These are phyloP conservation scores for Hippoglossus hippoglossus DNA, from an alignment of 2,797 vertebrate species.

Conservation along the genomic window DNA sequence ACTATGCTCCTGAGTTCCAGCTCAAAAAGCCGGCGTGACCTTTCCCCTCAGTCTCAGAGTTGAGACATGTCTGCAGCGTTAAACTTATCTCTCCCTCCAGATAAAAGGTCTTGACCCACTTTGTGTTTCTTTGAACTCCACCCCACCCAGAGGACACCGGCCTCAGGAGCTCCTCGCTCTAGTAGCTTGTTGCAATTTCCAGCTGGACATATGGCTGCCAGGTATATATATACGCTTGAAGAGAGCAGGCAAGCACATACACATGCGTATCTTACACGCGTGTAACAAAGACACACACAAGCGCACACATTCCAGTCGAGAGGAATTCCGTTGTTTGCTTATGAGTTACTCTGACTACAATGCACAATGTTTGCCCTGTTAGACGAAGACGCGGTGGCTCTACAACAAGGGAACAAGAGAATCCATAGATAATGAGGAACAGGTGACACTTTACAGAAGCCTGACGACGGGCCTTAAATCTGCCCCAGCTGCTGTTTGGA, in stretches of 20 bases:
- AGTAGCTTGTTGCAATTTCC: conserved; percentile 28
- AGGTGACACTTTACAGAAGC: conserved; percentile 45
- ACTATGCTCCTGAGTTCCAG: conserved; percentile 30
- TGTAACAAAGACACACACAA: conserved; percentile 33
- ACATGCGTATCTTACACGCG: conserved; percentile 23
- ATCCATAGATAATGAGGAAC: conserved; percentile 33
- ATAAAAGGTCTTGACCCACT: conserved; percentile 56
- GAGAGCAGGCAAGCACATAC: conserved; percentile 2
- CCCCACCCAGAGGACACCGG: conserved; percentile 33
- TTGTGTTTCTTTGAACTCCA: conserved; percentile 50
- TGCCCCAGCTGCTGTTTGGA: conserved; percentile 73
- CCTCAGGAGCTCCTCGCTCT: conserved; percentile 16
- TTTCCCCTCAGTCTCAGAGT: conserved; percentile 53
- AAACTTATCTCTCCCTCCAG: conserved; percentile 57
- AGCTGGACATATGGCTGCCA: conserved; percentile 31
- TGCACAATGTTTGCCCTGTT: conserved; percentile 47
- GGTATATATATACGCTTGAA: conserved; percentile 30
- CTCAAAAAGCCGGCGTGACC: conserved; percentile 48
- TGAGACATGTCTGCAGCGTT: conserved; percentile 48
- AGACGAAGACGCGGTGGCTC: conserved; percentile 22
- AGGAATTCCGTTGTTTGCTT: conserved; percentile 72
- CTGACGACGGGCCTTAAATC: conserved; percentile 35
- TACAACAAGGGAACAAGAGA: conserved; percentile 30
- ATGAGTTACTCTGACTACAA: conserved; percentile 58
- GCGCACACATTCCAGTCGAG: conserved; percentile 45